phyloP scores from a whole-genome alignment of 2,797 vertebrate genomes.

The Sebastes flavidus region DNA sequence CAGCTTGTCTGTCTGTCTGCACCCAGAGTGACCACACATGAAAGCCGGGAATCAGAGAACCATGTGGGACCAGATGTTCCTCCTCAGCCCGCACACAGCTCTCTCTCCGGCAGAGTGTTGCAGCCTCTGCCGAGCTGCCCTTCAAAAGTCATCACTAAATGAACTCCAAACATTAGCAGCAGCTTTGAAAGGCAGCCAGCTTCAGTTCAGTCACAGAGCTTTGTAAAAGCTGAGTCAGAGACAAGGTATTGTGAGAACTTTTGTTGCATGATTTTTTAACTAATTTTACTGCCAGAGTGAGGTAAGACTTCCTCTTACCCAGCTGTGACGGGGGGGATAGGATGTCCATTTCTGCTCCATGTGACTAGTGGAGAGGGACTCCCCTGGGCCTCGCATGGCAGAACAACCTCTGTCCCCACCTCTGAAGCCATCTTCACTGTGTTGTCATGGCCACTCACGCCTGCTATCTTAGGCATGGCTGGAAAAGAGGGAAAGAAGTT shows the following conservation, averaged over 20 bases:
- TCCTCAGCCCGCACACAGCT: conserved; percentile 46
- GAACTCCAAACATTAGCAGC: conserved; percentile 32
- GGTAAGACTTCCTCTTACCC: conserved; percentile 81
- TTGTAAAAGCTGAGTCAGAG: conserved; percentile 38
- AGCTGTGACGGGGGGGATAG: conserved; percentile 77
- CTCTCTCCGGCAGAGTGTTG: conserved; percentile 1
- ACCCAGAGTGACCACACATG: conserved; percentile 65
- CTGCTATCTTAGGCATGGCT: conserved; percentile 88
- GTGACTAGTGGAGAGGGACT: conserved; percentile 85
- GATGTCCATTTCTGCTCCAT: conserved; percentile 87
- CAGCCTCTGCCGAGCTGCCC: conserved; percentile 24
- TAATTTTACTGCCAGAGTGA: conserved; percentile 29
- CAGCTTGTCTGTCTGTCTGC: conserved; percentile 46
- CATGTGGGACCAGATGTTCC: conserved; percentile 70
- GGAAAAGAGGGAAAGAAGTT: conserved; percentile 7
- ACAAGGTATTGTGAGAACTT: conserved; percentile 20
- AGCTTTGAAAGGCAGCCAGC: conserved; percentile 29
- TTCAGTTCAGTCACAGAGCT: conserved; percentile 28
- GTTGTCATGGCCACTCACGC: conserved; percentile 56
- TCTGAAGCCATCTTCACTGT: conserved; percentile 78
- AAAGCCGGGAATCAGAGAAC: conserved; percentile 40
- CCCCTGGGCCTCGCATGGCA: conserved; percentile 89
- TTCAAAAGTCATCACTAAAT: conserved; percentile 50
- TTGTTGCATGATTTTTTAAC: conserved; percentile 18
- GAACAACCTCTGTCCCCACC: conserved; percentile 85